These are phyloP conservation scores for Beris chalybata DNA, from an alignment of 2,888 invertebrate species.

Conservation along the genomic window DNA sequence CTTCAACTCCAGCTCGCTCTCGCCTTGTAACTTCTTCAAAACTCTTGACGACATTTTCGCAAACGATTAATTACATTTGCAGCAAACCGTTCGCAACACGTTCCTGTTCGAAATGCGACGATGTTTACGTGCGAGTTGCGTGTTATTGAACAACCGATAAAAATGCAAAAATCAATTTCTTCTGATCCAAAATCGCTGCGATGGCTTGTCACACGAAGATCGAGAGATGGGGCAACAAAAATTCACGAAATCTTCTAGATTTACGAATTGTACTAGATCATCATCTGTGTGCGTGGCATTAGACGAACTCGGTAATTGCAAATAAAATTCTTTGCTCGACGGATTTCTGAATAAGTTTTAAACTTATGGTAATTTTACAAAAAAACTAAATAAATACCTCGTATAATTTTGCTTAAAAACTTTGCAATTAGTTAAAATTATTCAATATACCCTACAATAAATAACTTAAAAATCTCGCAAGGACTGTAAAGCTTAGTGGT, in stretches of 20 bases:
- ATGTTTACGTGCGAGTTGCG: neutral
- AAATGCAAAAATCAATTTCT: constrained; percentile 25
- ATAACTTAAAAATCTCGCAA: too few species aligned
- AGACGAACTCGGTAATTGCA: neutral
- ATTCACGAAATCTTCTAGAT: neutral
- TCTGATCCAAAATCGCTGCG: constrained; percentile 1
- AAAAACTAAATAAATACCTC: too few species aligned
- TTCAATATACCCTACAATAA: too few species aligned
- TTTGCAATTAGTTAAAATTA: too few species aligned
- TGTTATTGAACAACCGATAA: neutral
- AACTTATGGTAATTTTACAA: too few species aligned
- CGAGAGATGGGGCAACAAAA: neutral
- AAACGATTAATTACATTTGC: constrained; percentile 15
- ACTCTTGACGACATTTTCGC: constrained; percentile 66
- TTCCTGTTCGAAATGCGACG: neutral
- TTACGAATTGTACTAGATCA: constrained; percentile 7
- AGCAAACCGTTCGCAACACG: neutral
- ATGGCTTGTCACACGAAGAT: constrained; percentile 8
- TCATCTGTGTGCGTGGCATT: constrained; percentile 10
- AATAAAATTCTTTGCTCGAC: too few species aligned
- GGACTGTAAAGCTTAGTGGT: too few species aligned
- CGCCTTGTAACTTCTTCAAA: constrained; percentile 66
- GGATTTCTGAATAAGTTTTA: too few species aligned
- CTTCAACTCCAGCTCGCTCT: constrained; percentile 55
- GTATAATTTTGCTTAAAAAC: too few species aligned